Evolutionary conservation across 2,113 vertebrate genomes (phyloP).

Genomic region (Otocyon megalotis): DNA sequence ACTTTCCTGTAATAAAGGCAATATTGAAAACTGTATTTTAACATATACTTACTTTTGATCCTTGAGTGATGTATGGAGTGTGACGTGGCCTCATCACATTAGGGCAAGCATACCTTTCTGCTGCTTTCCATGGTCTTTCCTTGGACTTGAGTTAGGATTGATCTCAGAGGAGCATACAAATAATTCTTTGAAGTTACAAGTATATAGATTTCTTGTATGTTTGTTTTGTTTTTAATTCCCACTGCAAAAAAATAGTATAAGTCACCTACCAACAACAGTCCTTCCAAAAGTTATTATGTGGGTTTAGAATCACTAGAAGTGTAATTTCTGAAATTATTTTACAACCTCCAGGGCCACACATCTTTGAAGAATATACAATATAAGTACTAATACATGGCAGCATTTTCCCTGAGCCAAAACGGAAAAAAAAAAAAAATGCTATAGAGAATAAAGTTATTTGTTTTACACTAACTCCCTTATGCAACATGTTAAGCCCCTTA

Average conservation of each 20-base stretch:
- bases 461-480: slow-evolving; percentile 33
- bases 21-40: neutral
- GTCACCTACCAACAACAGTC: slow-evolving; percentile 16
- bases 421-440: neutral
- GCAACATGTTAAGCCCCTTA: slow-evolving; percentile 14
- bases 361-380: slow-evolving; percentile 53
- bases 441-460: neutral
- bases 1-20: neutral
- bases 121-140: neutral
- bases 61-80: neutral
- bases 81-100: neutral
- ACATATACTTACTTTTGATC: neutral
- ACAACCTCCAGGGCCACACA: neutral
- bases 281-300: slow-evolving; percentile 54
- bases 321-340: slow-evolving; percentile 61
- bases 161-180: neutral
- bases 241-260: neutral
- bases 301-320: slow-evolving; percentile 53
- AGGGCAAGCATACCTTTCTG: neutral
- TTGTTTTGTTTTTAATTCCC: slow-evolving; percentile 52
- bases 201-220: neutral
- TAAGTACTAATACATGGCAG: slow-evolving; percentile 16
- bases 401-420: slow-evolving; percentile 9
- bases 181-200: neutral
- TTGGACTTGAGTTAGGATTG: neutral